Evolutionary conservation across 2,888 invertebrate species (phyloP).

Genomic region (Megaustenia siamemsis): DNA sequence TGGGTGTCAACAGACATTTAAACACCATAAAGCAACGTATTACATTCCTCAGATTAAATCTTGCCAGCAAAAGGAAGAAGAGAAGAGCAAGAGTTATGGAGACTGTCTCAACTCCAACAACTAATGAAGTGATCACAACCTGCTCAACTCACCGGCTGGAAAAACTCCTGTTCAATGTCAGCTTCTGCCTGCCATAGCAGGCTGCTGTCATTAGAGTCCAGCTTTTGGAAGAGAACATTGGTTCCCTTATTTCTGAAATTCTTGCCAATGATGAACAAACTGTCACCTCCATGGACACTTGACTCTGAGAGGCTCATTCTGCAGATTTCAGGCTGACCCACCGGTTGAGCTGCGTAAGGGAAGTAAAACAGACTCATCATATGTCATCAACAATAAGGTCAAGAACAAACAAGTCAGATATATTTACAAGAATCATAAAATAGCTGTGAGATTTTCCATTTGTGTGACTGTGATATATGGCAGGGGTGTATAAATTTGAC

Average conservation of each 20-base stretch:
- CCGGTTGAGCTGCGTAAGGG: slow-evolving; percentile 79
- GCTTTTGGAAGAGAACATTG: slow-evolving; percentile 78
- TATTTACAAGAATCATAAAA: neutral
- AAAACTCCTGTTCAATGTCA: slow-evolving; percentile 78
- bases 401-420: no score
- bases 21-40: no score
- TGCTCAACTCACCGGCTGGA: slow-evolving; percentile 75
- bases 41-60: no score
- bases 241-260: slow-evolving; percentile 80
- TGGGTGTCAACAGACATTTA: no score
- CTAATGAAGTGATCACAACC: neutral
- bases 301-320: slow-evolving; percentile 77
- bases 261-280: slow-evolving; percentile 81
- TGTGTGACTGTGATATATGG: neutral
- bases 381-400: no score
- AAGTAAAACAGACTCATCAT: no score
- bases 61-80: no score
- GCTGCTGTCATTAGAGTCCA: slow-evolving; percentile 68
- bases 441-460: neutral
- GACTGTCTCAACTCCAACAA: no score
- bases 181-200: slow-evolving; percentile 80
- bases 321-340: slow-evolving; percentile 81
- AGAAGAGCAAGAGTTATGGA: no score
- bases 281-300: slow-evolving; percentile 76
- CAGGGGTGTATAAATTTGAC: no score